phyloP scores from a whole-genome alignment of 2,888 invertebrate genomes.

The Drosophila leonis region DNA sequence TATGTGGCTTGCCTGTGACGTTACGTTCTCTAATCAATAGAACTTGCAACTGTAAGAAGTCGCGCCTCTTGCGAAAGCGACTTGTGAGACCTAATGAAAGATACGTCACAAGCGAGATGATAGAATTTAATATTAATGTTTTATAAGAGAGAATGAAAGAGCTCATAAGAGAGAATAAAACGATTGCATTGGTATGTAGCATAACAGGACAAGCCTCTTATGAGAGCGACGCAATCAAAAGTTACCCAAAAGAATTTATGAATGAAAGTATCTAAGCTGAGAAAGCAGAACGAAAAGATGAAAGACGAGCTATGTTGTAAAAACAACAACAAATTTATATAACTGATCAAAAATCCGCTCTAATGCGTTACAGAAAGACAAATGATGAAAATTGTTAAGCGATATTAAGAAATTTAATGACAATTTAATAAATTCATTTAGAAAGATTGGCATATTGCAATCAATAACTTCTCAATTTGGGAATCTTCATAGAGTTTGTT shows the following conservation, averaged over 20 bases:
- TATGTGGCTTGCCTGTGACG: slow-evolving; percentile 26
- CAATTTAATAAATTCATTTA: no score
- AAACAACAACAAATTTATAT: background rate
- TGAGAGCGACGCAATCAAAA: slow-evolving; percentile 7
- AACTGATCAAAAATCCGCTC: background rate
- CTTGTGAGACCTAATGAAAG: background rate
- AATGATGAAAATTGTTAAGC: background rate
- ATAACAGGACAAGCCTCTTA: slow-evolving; percentile 1
- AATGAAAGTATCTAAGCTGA: background rate
- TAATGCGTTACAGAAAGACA: background rate
- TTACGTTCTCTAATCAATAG: slow-evolving; percentile 14
- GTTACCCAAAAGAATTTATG: slow-evolving; percentile 4
- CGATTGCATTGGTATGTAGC: background rate
- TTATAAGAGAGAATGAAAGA: background rate
- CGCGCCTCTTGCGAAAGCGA: slow-evolving; percentile 18
- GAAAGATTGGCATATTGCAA: background rate
- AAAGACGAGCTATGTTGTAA: background rate
- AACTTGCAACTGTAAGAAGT: slow-evolving; percentile 2
- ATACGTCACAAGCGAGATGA: background rate
- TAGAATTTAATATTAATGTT: background rate
- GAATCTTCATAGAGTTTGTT: background rate
- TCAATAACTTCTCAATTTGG: background rate
- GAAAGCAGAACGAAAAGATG: background rate
- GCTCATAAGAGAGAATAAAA: background rate
- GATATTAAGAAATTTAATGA: background rate